Evolutionary conservation across 2,113 vertebrate genomes (phyloP).

Genomic region (Apus apus): DNA sequence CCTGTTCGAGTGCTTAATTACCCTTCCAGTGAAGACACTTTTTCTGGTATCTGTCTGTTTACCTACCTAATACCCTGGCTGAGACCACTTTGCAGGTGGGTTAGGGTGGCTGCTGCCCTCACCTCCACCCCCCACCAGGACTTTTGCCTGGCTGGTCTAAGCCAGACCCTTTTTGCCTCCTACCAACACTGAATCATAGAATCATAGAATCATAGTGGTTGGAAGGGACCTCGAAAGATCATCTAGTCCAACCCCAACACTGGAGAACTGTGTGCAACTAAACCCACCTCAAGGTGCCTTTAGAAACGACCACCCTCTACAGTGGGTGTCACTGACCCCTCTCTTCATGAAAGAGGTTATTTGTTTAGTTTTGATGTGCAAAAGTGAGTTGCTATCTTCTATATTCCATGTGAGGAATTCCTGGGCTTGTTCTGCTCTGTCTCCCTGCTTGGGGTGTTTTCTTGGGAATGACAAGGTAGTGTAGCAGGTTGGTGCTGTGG

Average conservation of each 20-base stretch:
- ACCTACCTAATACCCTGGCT: neutral
- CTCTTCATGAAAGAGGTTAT: neutral
- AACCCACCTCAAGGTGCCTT: neutral
- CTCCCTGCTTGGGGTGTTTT: neutral
- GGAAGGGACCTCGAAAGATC: no score
- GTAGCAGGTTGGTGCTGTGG: no score
- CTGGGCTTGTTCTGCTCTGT: accelerated
- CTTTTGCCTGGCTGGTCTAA: accelerated
- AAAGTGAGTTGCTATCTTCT: neutral
- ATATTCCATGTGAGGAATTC: neutral
- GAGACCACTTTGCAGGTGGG: accelerated
- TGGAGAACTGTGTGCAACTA: accelerated
- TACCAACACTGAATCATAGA: accelerated
- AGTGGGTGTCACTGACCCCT: neutral
- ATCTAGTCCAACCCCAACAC: no score
- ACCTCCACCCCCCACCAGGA: neutral
- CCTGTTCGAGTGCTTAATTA: no score
- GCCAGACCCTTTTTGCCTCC: neutral
- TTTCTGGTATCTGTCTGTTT: no score
- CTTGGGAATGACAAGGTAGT: neutral
- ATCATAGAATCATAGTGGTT: no score
- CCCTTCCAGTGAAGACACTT: no score
- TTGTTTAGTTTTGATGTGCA: neutral
- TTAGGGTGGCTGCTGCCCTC: neutral
- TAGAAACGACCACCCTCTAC: neutral